These are phyloP conservation scores for Pantelozetes paolii DNA, from an alignment of 2,888 invertebrate genomes.

Conservation along the genomic window DNA sequence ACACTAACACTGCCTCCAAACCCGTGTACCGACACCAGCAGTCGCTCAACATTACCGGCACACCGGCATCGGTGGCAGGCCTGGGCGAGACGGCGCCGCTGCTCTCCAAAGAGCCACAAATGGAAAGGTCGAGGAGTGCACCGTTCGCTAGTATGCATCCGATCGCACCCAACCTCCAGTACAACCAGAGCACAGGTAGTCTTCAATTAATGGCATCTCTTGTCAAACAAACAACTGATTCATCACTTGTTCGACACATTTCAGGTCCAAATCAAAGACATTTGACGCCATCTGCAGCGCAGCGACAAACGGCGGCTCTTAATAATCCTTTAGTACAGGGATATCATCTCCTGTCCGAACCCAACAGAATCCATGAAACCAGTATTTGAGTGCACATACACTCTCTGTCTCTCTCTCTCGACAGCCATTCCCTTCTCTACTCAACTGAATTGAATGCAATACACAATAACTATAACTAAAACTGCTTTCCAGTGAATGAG, in stretches of 20 bases:
- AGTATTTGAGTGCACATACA: slow-evolving; percentile 65
- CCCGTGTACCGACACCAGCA: background rate
- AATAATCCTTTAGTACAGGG: slow-evolving; percentile 46
- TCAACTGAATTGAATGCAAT: too few species aligned
- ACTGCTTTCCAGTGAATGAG: too few species aligned
- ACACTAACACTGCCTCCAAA: slow-evolving; percentile 20
- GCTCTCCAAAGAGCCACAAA: slow-evolving; percentile 24
- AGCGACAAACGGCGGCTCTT: slow-evolving; percentile 10
- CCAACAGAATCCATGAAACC: slow-evolving; percentile 62
- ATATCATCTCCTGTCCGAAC: slow-evolving; percentile 47
- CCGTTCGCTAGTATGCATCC: slow-evolving; percentile 26
- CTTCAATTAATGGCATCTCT: background rate
- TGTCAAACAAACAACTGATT: slow-evolving; percentile 43
- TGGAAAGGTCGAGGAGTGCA: slow-evolving; percentile 6
- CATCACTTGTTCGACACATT: slow-evolving; percentile 40
- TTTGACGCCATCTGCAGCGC: slow-evolving; percentile 14
- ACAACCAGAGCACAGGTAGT: slow-evolving; percentile 27
- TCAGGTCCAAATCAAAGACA: slow-evolving; percentile 20
- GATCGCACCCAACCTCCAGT: background rate
- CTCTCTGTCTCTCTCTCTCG: too few species aligned
- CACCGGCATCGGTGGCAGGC: background rate
- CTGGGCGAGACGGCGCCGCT: slow-evolving; percentile 20
- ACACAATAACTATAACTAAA: too few species aligned
- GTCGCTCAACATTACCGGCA: slow-evolving; percentile 2
- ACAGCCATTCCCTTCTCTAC: too few species aligned